Evolutionary conservation across 2,888 invertebrate genomes (phyloP).

Genomic region (Athrips mouffetella): DNA sequence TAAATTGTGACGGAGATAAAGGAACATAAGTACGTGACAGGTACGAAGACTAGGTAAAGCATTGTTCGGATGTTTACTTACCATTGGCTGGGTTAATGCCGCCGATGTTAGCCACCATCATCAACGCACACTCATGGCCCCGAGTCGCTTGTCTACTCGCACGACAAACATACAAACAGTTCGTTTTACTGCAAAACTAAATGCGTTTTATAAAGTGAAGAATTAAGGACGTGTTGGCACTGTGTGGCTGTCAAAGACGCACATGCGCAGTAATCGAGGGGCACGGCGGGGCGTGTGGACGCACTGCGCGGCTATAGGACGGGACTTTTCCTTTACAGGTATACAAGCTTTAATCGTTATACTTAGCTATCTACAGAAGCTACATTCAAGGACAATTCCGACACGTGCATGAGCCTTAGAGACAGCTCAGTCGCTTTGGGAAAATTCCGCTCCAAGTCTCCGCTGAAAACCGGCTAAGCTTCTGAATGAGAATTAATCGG

Average conservation of each 20-base stretch:
- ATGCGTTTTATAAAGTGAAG: slow-evolving; percentile 44
- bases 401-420: slow-evolving; percentile 39
- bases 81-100: slow-evolving; percentile 64
- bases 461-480: too few species aligned
- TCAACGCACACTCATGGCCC: slow-evolving; percentile 32
- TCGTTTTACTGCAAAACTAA: not conserved
- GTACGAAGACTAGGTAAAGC: slow-evolving; percentile 17
- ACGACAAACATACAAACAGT: not conserved
- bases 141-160: not conserved
- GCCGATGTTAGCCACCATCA: slow-evolving; percentile 69
- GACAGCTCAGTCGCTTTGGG: not conserved
- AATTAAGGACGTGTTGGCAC: slow-evolving; percentile 62
- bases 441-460: not conserved
- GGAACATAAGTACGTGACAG: slow-evolving; percentile 3
- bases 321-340: slow-evolving; percentile 46
- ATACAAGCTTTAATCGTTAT: slow-evolving; percentile 31
- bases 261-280: slow-evolving; percentile 59
- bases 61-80: slow-evolving; percentile 54
- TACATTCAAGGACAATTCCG: slow-evolving; percentile 61
- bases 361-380: slow-evolving; percentile 22
- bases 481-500: too few species aligned
- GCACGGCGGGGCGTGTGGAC: slow-evolving; percentile 66
- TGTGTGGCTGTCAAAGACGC: slow-evolving; percentile 55
- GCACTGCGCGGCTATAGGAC: slow-evolving; percentile 58
- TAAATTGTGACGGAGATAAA: not conserved